Base-by-base conservation (phyloP, 2,888 invertebrate species). In the Gisinianus flammeolus region DNA sequence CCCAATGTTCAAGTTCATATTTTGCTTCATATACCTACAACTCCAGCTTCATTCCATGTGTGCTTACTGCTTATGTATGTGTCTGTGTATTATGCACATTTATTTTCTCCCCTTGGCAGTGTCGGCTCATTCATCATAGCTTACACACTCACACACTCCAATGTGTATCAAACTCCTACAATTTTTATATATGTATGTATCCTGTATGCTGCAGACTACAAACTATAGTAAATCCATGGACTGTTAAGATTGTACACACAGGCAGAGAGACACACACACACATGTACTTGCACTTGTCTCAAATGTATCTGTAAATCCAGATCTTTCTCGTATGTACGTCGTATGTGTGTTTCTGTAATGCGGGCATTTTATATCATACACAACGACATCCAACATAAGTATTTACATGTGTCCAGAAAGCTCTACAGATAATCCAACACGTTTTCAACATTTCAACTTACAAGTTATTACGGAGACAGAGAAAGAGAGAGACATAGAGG, bases 61-160 rank as follows among this genome's bases (percentile, higher is more conserved):
- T 6, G 19, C 8, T 44, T n/a, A n/a, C n/a, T n/a, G n/a, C n/a
- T n/a, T n/a, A n/a, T n/a, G n/a, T n/a, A n/a, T n/a, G n/a, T n/a
- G n/a, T n/a, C n/a, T n/a, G 16, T 44, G 44, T 44, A 44, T 44
- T 44, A 62, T 73, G 62, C 33, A 58, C 35, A 62, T 73, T 71
- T 73, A 73, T 62, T 73, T 73, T 24, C 73, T 73, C 73, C 73
- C 73, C 62, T 56, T 31, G 73, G 73, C 73, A 73, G 35, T 69
- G 69, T 52, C 72, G 72, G 72, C 72, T 69, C 69, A 72, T 33
- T 72, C 58, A 31, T 71, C 22, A 69, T 67, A 33, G 30, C 67
- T 67, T 67, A 67, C 33, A 33, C 22, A 33, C 33, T 10, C 22
- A 22, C n/a, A 22, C 31, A n/a, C 33, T 67, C 31, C 30, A 31